phyloP scores from a whole-genome alignment of 1,140 invertebrate genomes.

The Bombus picipes region DNA sequence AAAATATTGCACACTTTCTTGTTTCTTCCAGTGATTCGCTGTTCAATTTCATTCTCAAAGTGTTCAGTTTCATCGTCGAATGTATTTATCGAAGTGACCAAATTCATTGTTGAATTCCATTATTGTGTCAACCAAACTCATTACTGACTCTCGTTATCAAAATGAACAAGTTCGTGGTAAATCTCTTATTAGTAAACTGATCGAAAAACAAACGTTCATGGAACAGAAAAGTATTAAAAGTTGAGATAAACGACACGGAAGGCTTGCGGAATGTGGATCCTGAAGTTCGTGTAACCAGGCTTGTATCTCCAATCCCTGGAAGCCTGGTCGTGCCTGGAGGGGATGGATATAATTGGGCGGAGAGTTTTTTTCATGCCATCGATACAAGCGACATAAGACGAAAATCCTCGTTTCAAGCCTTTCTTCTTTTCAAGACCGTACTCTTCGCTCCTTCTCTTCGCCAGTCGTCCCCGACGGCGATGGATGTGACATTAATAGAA shows the following conservation, averaged over 20 bases:
- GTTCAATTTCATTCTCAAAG: too few relatives aligned
- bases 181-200: not conserved
- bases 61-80: too few relatives aligned
- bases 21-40: too few relatives aligned
- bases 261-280: not conserved
- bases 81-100: too few relatives aligned
- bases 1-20: too few relatives aligned
- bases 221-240: not conserved
- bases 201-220: too few relatives aligned
- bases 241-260: not conserved
- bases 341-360: conserved; percentile 23
- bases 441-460: not conserved
- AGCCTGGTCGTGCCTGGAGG: not conserved
- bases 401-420: conserved; percentile 48
- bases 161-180: not conserved
- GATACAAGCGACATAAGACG: conserved; percentile 53
- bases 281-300: not conserved
- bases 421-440: not conserved
- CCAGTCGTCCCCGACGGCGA: conserved; percentile 40
- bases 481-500: conserved; percentile 68
- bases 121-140: too few relatives aligned
- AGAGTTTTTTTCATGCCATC: conserved; percentile 24
- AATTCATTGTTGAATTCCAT: too few relatives aligned
- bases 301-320: not conserved
- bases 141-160: too few relatives aligned